Conservation (phyloP, 2,113 vertebrate genomes). For the Zingel zingel region DNA sequence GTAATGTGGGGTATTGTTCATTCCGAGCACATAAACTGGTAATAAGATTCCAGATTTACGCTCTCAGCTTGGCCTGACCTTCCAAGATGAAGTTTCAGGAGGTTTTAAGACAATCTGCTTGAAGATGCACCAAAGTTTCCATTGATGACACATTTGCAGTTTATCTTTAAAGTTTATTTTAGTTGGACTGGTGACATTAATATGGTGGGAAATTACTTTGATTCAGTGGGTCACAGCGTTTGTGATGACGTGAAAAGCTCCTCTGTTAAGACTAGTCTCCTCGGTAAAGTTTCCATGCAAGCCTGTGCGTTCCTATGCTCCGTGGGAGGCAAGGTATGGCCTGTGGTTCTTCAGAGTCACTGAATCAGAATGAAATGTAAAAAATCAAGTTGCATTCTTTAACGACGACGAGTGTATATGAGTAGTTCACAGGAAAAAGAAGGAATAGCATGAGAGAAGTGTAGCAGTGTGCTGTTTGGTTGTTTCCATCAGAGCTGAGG, state of each 20-base stretch:
- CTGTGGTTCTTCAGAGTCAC: slow-evolving; percentile 33
- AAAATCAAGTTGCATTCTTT: slow-evolving; percentile 32
- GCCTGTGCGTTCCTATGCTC: slow-evolving; percentile 19
- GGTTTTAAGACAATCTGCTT: slow-evolving; percentile 26
- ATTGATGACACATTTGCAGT: slow-evolving; percentile 21
- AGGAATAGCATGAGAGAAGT: background rate
- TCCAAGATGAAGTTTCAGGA: slow-evolving; percentile 17
- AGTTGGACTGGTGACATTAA: slow-evolving; percentile 64
- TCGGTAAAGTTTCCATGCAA: slow-evolving; percentile 56
- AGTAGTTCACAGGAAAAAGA: background rate
- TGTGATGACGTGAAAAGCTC: slow-evolving; percentile 53
- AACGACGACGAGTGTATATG: background rate
- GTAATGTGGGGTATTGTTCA: background rate
- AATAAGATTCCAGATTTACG: background rate
- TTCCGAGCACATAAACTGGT: slow-evolving; percentile 2
- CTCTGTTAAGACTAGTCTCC: slow-evolving; percentile 54
- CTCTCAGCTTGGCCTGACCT: slow-evolving; percentile 3
- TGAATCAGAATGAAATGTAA: slow-evolving; percentile 26
- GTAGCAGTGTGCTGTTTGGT: background rate
- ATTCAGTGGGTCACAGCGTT: slow-evolving; percentile 52
- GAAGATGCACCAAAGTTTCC: slow-evolving; percentile 54
- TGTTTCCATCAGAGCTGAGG: slow-evolving; percentile 35
- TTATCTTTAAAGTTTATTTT: slow-evolving; percentile 43
- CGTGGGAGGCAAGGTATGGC: slow-evolving; percentile 47
- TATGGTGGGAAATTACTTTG: slow-evolving; percentile 67